Evolutionary conservation across 1,140 invertebrate genomes (phyloP).

Genomic region (Meloidogyne chitwoodi): DNA sequence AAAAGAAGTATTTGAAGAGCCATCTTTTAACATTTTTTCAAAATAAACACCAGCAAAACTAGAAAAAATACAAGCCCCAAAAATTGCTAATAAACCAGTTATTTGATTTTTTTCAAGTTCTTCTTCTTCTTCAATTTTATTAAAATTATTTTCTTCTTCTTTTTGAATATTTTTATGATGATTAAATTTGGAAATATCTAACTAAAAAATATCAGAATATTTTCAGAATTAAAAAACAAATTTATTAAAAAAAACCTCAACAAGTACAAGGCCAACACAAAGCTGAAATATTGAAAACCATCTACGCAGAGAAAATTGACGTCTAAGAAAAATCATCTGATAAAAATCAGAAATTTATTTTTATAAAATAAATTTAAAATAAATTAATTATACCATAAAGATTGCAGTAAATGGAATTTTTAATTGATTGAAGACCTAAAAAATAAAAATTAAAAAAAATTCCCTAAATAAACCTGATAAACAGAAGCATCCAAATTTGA

Average conservation of each 20-base stretch:
- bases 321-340: constrained; percentile 49
- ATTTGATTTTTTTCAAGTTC: constrained; percentile 50
- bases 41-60: constrained; percentile 60
- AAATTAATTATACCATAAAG: constrained; percentile 40
- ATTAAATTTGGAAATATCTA: constrained; percentile 24
- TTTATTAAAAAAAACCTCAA: constrained; percentile 43
- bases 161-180: not conserved
- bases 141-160: not conserved
- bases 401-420: constrained; percentile 59
- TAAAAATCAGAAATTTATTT: not conserved
- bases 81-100: constrained; percentile 51
- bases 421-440: constrained; percentile 53
- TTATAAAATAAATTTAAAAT: not conserved
- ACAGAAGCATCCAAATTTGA: constrained; percentile 58
- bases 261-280: constrained; percentile 55
- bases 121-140: not conserved
- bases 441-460: constrained; percentile 3
- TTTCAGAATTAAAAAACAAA: constrained; percentile 6
- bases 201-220: constrained; percentile 29
- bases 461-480: constrained; percentile 47
- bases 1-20: constrained; percentile 49
- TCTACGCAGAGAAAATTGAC: constrained; percentile 47
- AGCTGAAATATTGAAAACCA: constrained; percentile 56
- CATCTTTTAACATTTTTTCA: constrained; percentile 60
- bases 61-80: constrained; percentile 56